phyloP scores from a whole-genome alignment of 2,888 invertebrate species.

The Phytoseiulus persimilis region DNA sequence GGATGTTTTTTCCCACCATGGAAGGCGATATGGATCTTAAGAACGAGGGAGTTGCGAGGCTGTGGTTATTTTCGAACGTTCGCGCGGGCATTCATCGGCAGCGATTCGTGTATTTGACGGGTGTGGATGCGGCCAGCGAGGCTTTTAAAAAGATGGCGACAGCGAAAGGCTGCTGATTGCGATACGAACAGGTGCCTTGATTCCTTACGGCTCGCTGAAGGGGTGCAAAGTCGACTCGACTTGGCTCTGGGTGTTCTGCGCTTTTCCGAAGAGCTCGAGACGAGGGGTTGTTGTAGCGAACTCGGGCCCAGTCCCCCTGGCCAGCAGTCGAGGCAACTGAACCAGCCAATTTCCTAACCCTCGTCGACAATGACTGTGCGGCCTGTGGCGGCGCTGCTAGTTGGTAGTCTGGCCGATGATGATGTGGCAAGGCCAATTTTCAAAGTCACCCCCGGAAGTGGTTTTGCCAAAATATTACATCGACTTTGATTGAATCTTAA shows the following conservation, averaged over 20 bases:
- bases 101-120: not conserved
- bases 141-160: not conserved
- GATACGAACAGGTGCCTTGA: not conserved
- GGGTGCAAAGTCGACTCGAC: not conserved
- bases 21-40: not conserved
- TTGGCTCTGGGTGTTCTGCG: not conserved
- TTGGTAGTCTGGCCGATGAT: not conserved
- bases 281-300: not conserved
- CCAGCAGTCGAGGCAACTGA: too few relatives aligned
- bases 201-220: constrained; percentile 5
- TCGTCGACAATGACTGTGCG: not conserved
- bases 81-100: not conserved
- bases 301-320: not conserved
- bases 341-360: not conserved
- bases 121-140: not conserved
- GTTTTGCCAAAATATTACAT: not conserved
- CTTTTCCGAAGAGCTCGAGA: not conserved
- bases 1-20: too few relatives aligned
- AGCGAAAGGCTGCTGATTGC: not conserved
- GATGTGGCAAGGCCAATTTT: not conserved
- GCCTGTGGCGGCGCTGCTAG: not conserved
- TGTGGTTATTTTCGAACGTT: not conserved
- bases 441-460: not conserved
- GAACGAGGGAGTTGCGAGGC: not conserved
- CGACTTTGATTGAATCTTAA: not conserved